Base-by-base conservation (phyloP, 2,797 vertebrate species). In the Hippoglossus hippoglossus region DNA sequence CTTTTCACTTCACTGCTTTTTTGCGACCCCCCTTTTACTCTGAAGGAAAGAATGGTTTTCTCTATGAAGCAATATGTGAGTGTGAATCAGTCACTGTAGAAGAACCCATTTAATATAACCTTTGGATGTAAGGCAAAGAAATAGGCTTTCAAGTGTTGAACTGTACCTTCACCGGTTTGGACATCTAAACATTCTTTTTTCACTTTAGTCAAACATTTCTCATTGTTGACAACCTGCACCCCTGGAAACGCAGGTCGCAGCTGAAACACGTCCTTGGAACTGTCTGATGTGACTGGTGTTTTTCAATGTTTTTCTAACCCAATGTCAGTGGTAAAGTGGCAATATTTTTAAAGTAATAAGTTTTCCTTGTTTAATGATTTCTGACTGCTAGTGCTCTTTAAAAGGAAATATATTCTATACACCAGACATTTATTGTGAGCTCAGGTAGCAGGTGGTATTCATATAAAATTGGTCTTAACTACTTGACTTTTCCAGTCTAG, bases 1-100 rank as follows among this genome's bases (percentile, higher is more conserved):
- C 44, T 59, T 65, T 60, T 69, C 24, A 70, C 46, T 69, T 63
- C 1, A 0, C 21, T 67, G 53, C 63, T 53, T 79, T 74, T 73
- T 67, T 73, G 19, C 64, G 36, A 74, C 61, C 56, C 15, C 15
- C 4, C 66, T 22, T 76, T 78, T 65, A 61, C 44, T 82, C 62
- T 31, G 58, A 73, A 12, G 9, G 67, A 50, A 53, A 49, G 18
- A 49, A 25, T 6, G 12, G 6, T 62, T 63, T 66, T 3, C 36
- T 6, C 49, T 22, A 50, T 0, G 8, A 58, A 47, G 31, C 11
- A 70, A 25, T 53, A 8, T 39, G 12, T 36, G 52, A 70, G 49
- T 71, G 39, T 73, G 41, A 77, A 76, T 44, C 55, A 78, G 26
- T 22, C 10, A 24, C 19, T 63, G 44, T 22, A 52, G 28, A 51